Percentiles rank a stretch among this genome's conserved stretches.
Conservation (phyloP, 2,113 vertebrate genomes). For the Brachyistius frenatus region DNA sequence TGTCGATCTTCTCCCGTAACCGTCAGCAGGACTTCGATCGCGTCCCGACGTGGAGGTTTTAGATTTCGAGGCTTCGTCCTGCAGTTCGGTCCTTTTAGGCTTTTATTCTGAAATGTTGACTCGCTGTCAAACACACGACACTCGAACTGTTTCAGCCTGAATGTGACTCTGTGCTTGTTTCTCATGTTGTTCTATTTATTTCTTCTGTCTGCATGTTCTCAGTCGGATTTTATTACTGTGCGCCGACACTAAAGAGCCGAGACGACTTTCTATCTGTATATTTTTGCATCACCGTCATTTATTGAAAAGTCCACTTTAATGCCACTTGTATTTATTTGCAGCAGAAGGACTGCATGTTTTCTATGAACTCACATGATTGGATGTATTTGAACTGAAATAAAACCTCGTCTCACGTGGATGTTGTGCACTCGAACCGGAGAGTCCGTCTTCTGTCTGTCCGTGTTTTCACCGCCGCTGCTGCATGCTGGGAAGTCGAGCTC, state of each 20-base stretch:
- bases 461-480: neutral
- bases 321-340: slow-evolving; percentile 40
- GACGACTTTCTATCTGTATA: slow-evolving; percentile 59
- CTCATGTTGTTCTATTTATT: slow-evolving; percentile 20
- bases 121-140: too few relatives aligned
- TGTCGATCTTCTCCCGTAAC: neutral
- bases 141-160: neutral
- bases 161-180: neutral
- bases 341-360: slow-evolving; percentile 28
- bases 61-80: too few relatives aligned
- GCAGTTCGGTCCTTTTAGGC: too few relatives aligned
- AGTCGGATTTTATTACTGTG: neutral
- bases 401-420: slow-evolving; percentile 58
- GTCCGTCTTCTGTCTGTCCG: slow-evolving; percentile 15
- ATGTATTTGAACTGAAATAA: slow-evolving; percentile 49
- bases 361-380: slow-evolving; percentile 23
- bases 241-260: neutral
- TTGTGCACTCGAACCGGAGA: slow-evolving; percentile 38
- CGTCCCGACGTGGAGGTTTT: neutral
- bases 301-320: too few relatives aligned
- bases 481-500: slow-evolving; percentile 33
- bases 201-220: neutral
- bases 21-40: too few relatives aligned
- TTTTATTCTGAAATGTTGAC: too few relatives aligned
- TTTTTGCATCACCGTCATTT: slow-evolving; percentile 45